Evolutionary conservation across 1,140 invertebrate species (phyloP), one percentile per base, ranked within the genome.

Genomic region (Drosophila ohnishii): DNA sequence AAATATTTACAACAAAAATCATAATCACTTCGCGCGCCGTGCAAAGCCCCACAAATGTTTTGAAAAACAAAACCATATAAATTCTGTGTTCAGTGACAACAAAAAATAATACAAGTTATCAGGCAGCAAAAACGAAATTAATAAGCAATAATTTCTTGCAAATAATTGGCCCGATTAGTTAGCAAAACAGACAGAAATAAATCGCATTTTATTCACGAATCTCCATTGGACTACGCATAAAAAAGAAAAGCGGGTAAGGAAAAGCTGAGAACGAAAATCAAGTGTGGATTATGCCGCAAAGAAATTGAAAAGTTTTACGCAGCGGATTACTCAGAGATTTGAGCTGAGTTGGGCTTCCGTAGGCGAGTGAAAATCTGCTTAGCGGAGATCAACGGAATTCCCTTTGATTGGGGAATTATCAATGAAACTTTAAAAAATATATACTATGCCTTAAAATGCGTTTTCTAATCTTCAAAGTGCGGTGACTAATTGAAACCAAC

Each of bases 261-360:
- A 22, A 44, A 32, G 19, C 34, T 37, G 44, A 50, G 51, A 70
- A 62, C 37, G 34, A 59, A 63, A 63, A 42, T 25, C 55, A 63
- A 63, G 58, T 30, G 35, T 63, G 61, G 61, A 63, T 60, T 53
- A 58, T 61, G 59, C 48, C 32, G 22, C 22, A 19, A 22, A 61
- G 59, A 65, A 69, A 56, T 71, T 57, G 65, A 71, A 71, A 71
- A 71, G 30, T 71, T 71, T 71, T 50, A 59, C 50, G 64, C 67
- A 40, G n/a, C 65, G 65, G 70, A 73, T 73, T 73, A 72, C 45
- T 34, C n/a, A 48, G 22, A 40, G 37, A 51, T 50, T 59, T 39
- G 48, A 13, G 35, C n/a, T 22, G 64, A 48, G 37, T 19, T 59
- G 65, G 70, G 67, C 67, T 71, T 53, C 70, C 61, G 70, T 73